A percentile compares a stretch with the other conserved stretches of the same genome.
phyloP scores from a whole-genome alignment of 2,113 vertebrate species.

The Todiramphus chloris region DNA sequence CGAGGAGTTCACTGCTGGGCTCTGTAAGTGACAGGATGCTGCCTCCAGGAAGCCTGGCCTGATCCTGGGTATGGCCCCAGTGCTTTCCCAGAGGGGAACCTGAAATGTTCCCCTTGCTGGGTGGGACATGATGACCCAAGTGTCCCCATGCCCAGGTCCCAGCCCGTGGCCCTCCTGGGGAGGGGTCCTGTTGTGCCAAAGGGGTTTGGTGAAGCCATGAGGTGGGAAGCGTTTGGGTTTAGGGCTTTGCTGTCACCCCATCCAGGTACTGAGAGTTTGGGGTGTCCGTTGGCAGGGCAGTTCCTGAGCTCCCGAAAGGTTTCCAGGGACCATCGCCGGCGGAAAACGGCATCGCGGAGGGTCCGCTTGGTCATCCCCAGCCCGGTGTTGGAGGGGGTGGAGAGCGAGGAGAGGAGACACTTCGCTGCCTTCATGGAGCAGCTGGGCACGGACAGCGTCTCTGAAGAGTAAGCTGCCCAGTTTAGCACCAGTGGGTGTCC shows the following conservation, averaged over 20 bases:
- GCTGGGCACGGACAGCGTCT: conserved; percentile 31
- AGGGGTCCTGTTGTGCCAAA: accelerated
- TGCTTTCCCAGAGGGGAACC: background rate
- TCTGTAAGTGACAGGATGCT: conserved; percentile 61
- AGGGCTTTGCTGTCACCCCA: background rate
- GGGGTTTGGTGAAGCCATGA: accelerated
- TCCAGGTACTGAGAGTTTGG: background rate
- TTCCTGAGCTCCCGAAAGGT: conserved; percentile 34
- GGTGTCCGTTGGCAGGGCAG: conserved; percentile 26
- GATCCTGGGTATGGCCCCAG: accelerated
- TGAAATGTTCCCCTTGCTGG: background rate
- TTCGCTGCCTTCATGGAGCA: conserved; percentile 71
- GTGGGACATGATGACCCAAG: background rate
- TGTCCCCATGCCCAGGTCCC: accelerated
- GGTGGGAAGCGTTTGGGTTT: background rate
- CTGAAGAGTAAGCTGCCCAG: conserved; percentile 67
- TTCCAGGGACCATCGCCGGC: background rate
- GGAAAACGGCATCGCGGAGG: conserved; percentile 22
- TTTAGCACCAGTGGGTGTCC: background rate
- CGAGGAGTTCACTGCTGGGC: conserved; percentile 63
- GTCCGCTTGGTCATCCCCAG: background rate
- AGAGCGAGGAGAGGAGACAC: conserved; percentile 53
- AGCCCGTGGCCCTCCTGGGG: background rate
- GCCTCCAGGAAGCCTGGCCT: background rate
- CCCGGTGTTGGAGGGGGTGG: background rate